These are phyloP conservation scores for Aricia artaxerxes DNA, from an alignment of 2,888 invertebrate genomes.

Conservation along the genomic window DNA sequence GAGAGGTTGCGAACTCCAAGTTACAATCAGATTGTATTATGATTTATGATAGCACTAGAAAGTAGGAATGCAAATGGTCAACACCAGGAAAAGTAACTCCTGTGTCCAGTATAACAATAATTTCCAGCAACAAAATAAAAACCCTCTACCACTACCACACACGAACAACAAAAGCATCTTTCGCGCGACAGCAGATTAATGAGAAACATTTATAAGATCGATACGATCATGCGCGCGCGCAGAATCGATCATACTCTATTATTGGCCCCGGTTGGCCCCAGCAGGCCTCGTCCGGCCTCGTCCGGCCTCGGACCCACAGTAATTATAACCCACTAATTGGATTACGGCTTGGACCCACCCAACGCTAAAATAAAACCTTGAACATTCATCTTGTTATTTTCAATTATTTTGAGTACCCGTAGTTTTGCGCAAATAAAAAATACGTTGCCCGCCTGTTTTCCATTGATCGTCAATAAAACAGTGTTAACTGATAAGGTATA, in stretches of 20 bases:
- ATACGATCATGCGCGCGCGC: conserved; percentile 39
- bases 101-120: neutral
- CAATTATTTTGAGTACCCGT: neutral
- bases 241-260: conserved; percentile 49
- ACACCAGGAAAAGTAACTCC: neutral
- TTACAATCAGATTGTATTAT: no score
- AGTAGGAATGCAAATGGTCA: neutral
- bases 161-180: neutral
- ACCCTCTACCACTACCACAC: neutral
- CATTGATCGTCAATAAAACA: no score
- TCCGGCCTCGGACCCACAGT: conserved; percentile 39
- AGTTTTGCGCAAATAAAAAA: neutral
- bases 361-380: conserved; percentile 8
- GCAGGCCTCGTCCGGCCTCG: neutral
- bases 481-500: no score
- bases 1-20: no score
- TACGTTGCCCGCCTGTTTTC: neutral
- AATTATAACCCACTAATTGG: conserved; percentile 55
- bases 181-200: neutral
- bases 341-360: conserved; percentile 37
- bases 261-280: conserved; percentile 42
- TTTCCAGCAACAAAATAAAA: neutral
- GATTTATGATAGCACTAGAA: neutral
- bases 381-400: neutral
- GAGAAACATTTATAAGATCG: conserved; percentile 10